Conservation (phyloP, 35 echinoderm and acorn worm species). For the Ophioderma brevispina region DNA sequence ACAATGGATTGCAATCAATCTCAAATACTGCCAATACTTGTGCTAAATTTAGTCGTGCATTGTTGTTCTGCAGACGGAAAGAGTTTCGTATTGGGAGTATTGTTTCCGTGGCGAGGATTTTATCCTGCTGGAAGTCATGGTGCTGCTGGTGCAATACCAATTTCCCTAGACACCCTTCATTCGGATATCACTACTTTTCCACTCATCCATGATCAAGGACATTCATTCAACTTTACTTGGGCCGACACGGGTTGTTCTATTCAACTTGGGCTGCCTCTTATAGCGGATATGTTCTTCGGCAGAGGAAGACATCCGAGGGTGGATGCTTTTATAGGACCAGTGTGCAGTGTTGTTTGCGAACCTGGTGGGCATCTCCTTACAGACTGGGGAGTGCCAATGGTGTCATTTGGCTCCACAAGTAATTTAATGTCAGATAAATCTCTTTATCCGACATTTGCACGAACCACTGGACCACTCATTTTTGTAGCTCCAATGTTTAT, state of each 20-base stretch:
- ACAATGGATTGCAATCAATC: too few species aligned
- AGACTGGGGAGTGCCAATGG: conserved; percentile 66
- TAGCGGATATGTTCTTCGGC: conserved; percentile 39
- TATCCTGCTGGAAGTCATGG: conserved; percentile 46
- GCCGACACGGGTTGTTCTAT: conserved; percentile 65
- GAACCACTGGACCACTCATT: conserved; percentile 6
- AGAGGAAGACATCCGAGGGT: conserved; percentile 15
- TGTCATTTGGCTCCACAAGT: conserved; percentile 73
- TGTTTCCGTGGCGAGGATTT: conserved; percentile 58
- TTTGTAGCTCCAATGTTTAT: conserved; percentile 30
- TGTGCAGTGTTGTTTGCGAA: conserved; percentile 74
- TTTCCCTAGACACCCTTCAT: conserved; percentile 66
- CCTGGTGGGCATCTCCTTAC: conserved; percentile 63
- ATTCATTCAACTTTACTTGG: conserved; percentile 50
- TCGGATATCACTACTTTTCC: not conserved
- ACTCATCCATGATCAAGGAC: conserved; percentile 10
- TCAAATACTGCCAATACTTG: too few species aligned
- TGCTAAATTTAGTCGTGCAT: too few species aligned
- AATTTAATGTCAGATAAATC: conserved; percentile 53
- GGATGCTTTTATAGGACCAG: conserved; percentile 72
- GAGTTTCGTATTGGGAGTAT: not conserved
- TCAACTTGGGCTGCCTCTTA: conserved; percentile 20
- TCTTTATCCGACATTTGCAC: conserved; percentile 60
- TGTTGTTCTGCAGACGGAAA: not conserved
- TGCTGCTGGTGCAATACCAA: conserved; percentile 38